A percentile compares a stretch with the other conserved stretches of the same genome.
Conservation (phyloP, 2,888 invertebrate genomes). For the Aleiodes testaceus region DNA sequence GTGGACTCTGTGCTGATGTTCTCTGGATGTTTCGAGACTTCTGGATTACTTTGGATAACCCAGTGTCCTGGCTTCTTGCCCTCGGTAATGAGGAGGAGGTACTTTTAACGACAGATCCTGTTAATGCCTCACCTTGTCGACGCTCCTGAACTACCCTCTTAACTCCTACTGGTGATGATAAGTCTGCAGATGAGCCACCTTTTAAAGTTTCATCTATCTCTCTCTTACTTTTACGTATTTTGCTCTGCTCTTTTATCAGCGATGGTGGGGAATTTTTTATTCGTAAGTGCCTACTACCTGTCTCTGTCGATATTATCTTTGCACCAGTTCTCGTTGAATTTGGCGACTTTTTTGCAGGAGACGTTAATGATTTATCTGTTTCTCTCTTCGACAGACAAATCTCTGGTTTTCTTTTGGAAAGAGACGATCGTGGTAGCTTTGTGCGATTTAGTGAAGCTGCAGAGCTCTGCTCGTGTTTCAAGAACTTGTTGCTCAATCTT, state of each 20-base stretch:
- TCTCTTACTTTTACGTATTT: constrained; percentile 57
- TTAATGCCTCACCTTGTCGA: constrained; percentile 40
- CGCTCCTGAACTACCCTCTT: constrained; percentile 62
- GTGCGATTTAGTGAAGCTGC: constrained; percentile 46
- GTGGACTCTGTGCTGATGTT: constrained; percentile 51
- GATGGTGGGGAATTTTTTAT: constrained; percentile 37
- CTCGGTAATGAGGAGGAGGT: constrained; percentile 64
- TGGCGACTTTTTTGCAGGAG: constrained; percentile 37
- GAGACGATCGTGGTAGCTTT: constrained; percentile 49
- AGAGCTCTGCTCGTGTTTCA: constrained; percentile 61
- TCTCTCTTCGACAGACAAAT: constrained; percentile 49
- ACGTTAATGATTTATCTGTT: constrained; percentile 50
- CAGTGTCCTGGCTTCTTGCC: constrained; percentile 66
- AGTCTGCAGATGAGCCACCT: constrained; percentile 72
- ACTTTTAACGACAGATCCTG: constrained; percentile 40
- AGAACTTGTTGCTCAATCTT: constrained; percentile 78
- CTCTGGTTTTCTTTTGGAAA: constrained; percentile 55
- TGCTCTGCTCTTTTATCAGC: constrained; percentile 48
- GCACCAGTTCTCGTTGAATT: constrained; percentile 39
- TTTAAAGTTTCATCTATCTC: constrained; percentile 61
- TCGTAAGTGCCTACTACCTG: constrained; percentile 32
- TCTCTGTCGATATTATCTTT: constrained; percentile 44
- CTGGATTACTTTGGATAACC: constrained; percentile 69
- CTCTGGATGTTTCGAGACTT: constrained; percentile 62
- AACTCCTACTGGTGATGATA: constrained; percentile 77